These are phyloP conservation scores for Drosophila gaucha DNA, from an alignment of 2,888 invertebrate species.

Conservation along the genomic window DNA sequence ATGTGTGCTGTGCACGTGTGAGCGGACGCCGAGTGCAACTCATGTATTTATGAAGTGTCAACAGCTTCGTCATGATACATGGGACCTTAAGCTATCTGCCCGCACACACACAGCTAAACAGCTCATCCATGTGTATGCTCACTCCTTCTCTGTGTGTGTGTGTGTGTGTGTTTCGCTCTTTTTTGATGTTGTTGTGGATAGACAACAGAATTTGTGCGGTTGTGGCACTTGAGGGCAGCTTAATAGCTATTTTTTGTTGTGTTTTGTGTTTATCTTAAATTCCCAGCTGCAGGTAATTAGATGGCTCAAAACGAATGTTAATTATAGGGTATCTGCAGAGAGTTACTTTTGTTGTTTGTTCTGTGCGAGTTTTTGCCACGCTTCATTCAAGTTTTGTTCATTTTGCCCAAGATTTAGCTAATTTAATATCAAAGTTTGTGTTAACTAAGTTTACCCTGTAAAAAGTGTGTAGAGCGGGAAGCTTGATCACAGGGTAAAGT, in stretches of 20 bases:
- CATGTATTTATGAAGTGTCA: conserved; percentile 78
- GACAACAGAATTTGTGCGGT: conserved; percentile 25
- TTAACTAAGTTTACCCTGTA: neutral
- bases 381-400: neutral
- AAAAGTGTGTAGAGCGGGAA: neutral
- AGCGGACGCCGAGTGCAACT: conserved; percentile 64
- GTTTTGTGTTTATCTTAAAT: conserved; percentile 7
- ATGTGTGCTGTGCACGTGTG: conserved; percentile 17
- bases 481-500: too few species aligned
- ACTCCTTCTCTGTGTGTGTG: neutral
- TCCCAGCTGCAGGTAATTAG: conserved; percentile 30
- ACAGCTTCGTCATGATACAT: conserved; percentile 77
- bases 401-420: neutral
- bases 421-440: neutral
- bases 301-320: neutral
- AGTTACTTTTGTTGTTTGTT: too few species aligned
- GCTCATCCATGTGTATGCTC: conserved; percentile 2
- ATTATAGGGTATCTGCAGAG: neutral
- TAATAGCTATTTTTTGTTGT: conserved; percentile 55
- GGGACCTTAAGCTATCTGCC: conserved; percentile 66
- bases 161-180: conserved; percentile 10
- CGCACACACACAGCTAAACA: conserved; percentile 20
- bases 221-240: conserved; percentile 26
- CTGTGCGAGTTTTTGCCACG: too few species aligned
- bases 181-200: conserved; percentile 3